A percentile compares a stretch with the other conserved stretches of the same genome.
Evolutionary conservation across 2,797 vertebrate species (phyloP).

Genomic region (Enteromius mattozi): DNA sequence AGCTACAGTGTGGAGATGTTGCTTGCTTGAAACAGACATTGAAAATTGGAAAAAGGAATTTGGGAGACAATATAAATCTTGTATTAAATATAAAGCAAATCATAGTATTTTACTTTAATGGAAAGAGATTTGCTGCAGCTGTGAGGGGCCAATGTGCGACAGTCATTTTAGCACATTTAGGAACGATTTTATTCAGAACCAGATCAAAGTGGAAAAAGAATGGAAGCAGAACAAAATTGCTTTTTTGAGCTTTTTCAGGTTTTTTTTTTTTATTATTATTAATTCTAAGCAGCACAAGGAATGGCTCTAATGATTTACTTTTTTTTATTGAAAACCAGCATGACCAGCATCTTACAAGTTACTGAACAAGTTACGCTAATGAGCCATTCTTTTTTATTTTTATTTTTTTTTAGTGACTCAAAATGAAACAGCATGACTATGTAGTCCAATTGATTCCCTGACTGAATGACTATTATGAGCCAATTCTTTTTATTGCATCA

Average conservation of each 20-base stretch:
- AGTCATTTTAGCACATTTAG: neutral
- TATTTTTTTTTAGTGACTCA: neutral
- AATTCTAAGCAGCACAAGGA: neutral
- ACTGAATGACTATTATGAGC: neutral
- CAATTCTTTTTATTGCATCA: neutral
- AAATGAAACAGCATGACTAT: neutral
- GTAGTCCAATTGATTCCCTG: neutral
- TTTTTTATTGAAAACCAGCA: neutral
- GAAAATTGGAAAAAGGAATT: neutral
- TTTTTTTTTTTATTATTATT: neutral
- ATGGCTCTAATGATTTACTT: neutral
- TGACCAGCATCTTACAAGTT: neutral
- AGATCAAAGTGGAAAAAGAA: neutral
- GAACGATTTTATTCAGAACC: neutral
- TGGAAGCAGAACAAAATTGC: neutral
- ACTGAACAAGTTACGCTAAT: neutral
- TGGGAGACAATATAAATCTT: neutral
- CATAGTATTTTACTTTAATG: neutral
- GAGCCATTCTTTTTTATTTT: neutral
- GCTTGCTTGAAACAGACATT: neutral
- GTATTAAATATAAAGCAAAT: neutral
- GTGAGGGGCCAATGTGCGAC: neutral
- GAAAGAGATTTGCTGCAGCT: neutral
- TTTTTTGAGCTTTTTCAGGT: neutral
- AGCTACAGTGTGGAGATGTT: neutral